Evolutionary conservation across 2,113 vertebrate species (phyloP).

Genomic region (Sapajus apella): DNA sequence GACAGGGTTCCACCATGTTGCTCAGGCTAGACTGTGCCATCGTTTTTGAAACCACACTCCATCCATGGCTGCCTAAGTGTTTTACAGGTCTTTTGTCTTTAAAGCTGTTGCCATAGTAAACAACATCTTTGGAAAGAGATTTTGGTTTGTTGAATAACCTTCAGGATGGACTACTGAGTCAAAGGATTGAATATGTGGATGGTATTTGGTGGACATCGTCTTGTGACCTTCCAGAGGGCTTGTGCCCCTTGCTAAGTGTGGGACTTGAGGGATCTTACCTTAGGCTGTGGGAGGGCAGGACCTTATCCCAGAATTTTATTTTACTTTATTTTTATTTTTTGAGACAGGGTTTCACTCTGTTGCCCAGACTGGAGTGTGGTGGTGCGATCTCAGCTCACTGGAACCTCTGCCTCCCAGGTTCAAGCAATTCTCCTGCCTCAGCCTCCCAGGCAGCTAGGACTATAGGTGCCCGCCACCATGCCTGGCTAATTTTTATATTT

Average conservation of each 20-base stretch:
- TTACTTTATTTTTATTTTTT: too few relatives aligned
- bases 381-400: too few relatives aligned
- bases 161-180: background rate
- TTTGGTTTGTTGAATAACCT: background rate
- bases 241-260: background rate
- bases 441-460: too few relatives aligned
- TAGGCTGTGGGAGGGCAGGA: background rate
- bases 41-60: background rate
- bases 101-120: background rate
- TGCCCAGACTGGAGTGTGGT: too few relatives aligned
- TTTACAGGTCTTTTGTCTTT: background rate
- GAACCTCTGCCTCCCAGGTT: too few relatives aligned
- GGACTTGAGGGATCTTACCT: background rate
- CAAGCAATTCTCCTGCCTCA: too few relatives aligned
- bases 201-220: background rate
- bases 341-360: too few relatives aligned
- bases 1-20: too few relatives aligned
- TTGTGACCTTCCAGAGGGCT: background rate
- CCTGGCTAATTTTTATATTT: too few relatives aligned
- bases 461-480: too few relatives aligned
- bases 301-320: background rate
- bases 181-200: background rate
- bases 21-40: background rate
- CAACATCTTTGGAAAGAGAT: background rate
- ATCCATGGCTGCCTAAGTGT: rapidly evolving